phyloP scores from a whole-genome alignment of 2,113 vertebrate genomes.

The Prunella fulvescens region DNA sequence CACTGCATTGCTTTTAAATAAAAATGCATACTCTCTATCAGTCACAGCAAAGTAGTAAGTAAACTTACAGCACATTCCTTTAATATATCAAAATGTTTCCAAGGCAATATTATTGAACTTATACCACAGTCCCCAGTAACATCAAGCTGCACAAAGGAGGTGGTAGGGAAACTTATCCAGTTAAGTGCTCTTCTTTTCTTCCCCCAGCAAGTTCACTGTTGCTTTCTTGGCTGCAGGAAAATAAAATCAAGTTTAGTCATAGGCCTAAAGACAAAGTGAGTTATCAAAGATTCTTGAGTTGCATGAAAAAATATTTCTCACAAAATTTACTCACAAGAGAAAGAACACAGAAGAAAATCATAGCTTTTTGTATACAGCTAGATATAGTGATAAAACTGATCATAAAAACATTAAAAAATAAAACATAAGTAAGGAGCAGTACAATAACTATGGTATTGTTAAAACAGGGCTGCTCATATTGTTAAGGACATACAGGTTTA shows the following conservation, averaged over 20 bases:
- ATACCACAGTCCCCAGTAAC: slow-evolving; percentile 62
- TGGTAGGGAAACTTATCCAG: not conserved
- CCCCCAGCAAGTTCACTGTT: slow-evolving; percentile 90
- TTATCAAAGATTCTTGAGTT: not conserved
- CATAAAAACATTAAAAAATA: not conserved
- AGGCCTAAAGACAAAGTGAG: not conserved
- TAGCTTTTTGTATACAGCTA: not conserved
- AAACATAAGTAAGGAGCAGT: not conserved
- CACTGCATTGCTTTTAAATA: slow-evolving; percentile 69
- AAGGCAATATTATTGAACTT: slow-evolving; percentile 69
- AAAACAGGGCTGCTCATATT: not conserved
- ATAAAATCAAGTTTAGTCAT: not conserved
- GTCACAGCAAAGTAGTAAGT: slow-evolving; percentile 57
- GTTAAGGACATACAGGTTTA: not conserved
- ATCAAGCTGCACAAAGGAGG: slow-evolving; percentile 32
- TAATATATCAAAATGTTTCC: slow-evolving; percentile 71
- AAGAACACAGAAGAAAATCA: not conserved
- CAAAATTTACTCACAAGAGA: not conserved
- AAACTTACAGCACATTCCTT: slow-evolving; percentile 65
- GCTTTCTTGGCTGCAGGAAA: slow-evolving; percentile 87
- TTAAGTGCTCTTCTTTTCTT: slow-evolving; percentile 92
- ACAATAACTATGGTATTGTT: not conserved
- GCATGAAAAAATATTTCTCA: not conserved
- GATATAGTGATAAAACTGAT: not conserved
- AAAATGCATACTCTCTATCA: slow-evolving; percentile 57